These are phyloP conservation scores for Agraylea sexmaculata DNA, from an alignment of 1,140 invertebrate genomes.

Conservation along the genomic window DNA sequence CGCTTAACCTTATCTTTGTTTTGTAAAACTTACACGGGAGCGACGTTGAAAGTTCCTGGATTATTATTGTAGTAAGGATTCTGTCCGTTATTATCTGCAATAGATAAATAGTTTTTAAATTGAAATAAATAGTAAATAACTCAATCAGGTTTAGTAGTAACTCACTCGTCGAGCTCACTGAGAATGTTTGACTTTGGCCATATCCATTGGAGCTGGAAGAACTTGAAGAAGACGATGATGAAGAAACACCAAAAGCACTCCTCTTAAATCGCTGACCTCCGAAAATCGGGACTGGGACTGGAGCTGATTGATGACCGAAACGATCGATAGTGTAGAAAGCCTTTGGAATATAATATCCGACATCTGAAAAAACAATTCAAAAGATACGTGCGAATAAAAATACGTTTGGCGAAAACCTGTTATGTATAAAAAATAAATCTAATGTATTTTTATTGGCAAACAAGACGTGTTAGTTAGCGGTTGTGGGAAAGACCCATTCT, in stretches of 20 bases:
- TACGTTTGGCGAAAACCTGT: too few species aligned
- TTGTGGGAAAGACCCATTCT: too few species aligned
- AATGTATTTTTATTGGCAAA: too few species aligned
- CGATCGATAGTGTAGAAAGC: constrained; percentile 20
- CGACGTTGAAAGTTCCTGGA: constrained; percentile 6
- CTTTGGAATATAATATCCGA: constrained; percentile 20
- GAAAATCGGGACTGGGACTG: constrained; percentile 16
- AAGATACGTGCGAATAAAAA: too few species aligned
- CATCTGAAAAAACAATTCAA: constrained; percentile 16
- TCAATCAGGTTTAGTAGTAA: background rate
- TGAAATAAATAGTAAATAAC: background rate
- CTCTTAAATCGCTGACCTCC: constrained; percentile 9
- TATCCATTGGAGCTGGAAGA: constrained; percentile 5
- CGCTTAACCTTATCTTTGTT: too few species aligned
- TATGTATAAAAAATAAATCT: too few species aligned
- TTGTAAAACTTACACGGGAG: constrained; percentile 8
- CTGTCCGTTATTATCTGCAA: too few species aligned
- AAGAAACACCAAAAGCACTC: constrained; percentile 2
- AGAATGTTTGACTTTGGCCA: constrained; percentile 13
- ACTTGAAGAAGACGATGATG: constrained; percentile 5
- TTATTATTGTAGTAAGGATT: background rate
- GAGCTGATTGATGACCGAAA: constrained; percentile 17
- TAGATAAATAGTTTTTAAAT: too few species aligned
- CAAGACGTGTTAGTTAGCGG: too few species aligned
- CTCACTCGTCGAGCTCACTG: constrained; percentile 9